Conservation (phyloP, 2,113 vertebrate genomes). For the Trematocara marginatum region DNA sequence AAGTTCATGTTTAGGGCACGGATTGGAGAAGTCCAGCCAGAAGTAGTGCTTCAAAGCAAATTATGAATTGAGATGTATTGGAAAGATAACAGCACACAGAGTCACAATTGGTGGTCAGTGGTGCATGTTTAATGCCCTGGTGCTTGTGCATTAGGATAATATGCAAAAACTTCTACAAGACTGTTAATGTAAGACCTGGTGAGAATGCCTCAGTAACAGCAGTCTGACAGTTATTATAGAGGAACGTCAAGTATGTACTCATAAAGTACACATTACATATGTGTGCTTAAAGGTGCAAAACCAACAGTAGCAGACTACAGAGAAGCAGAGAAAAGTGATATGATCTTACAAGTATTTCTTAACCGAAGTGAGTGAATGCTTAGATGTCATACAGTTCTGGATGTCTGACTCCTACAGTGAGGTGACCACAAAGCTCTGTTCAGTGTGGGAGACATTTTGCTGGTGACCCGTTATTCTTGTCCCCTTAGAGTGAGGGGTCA, state of each 20-base stretch:
- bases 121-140: background rate
- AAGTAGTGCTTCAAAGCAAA: background rate
- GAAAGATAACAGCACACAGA: background rate
- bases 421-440: background rate
- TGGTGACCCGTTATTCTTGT: background rate
- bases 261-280: background rate
- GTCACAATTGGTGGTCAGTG: background rate
- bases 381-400: background rate
- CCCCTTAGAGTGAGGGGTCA: background rate
- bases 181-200: background rate
- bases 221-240: background rate
- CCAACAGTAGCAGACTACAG: background rate
- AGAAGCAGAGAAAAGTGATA: background rate
- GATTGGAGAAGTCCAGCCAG: background rate
- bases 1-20: background rate
- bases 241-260: background rate
- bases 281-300: background rate
- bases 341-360: background rate
- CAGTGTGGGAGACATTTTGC: background rate
- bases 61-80: background rate
- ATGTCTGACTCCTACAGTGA: background rate
- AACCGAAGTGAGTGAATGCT: background rate
- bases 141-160: background rate
- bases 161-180: background rate
- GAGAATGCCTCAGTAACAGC: background rate